Evolutionary conservation across 2,888 invertebrate species (phyloP).

Genomic region (Morpho helenor): DNA sequence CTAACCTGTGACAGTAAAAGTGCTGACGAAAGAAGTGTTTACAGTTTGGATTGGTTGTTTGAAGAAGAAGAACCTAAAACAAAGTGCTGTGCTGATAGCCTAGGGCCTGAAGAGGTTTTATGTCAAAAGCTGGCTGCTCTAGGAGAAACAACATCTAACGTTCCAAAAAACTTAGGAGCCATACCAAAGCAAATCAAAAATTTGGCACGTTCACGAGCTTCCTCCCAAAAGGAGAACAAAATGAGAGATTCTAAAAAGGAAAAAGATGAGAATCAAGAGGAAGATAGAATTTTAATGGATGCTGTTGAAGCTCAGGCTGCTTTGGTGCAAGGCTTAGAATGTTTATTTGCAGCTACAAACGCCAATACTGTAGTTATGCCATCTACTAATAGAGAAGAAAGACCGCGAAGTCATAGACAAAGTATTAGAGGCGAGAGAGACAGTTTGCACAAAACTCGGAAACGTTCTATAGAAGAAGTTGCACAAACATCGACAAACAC

Average conservation of each 20-base stretch:
- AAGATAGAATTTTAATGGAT: conserved; percentile 63
- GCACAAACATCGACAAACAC: conserved; percentile 83
- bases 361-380: conserved; percentile 74
- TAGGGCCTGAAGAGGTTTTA: conserved; percentile 46
- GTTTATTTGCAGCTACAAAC: conserved; percentile 70
- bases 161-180: conserved; percentile 83
- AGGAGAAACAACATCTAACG: conserved; percentile 68
- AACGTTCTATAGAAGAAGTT: conserved; percentile 78
- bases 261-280: conserved; percentile 65
- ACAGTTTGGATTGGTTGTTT: conserved; percentile 72
- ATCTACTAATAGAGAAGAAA: conserved; percentile 60
- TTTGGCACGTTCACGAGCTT: conserved; percentile 75
- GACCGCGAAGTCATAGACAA: conserved; percentile 57
- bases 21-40: conserved; percentile 65
- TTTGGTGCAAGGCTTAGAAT: conserved; percentile 77
- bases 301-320: conserved; percentile 77
- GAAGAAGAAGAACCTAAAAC: conserved; percentile 50
- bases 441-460: conserved; percentile 63
- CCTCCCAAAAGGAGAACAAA: conserved; percentile 79
- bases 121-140: conserved; percentile 58
- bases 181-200: conserved; percentile 84
- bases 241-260: conserved; percentile 70
- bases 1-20: conserved; percentile 59
- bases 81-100: conserved; percentile 43
- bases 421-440: conserved; percentile 69